Conservation (phyloP, 2,797 vertebrate species). For the Pipistrellus kuhlii region DNA sequence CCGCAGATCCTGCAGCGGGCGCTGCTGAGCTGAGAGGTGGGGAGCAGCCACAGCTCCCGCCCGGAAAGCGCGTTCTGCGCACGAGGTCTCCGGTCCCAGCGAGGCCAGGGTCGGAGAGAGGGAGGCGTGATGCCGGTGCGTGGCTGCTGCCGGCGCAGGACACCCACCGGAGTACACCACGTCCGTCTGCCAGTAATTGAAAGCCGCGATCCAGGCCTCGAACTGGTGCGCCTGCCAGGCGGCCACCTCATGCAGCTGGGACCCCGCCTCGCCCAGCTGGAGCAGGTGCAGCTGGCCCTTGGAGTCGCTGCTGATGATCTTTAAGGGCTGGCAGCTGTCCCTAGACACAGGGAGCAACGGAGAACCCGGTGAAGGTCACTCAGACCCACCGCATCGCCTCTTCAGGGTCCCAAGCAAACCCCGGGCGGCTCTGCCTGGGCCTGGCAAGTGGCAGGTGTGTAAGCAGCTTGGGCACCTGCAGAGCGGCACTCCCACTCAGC, state of each 20-base stretch:
- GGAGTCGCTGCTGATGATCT: slow-evolving; percentile 95
- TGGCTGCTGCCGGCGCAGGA: fast-evolving
- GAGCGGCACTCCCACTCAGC: background rate
- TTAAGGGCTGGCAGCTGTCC: slow-evolving; percentile 87
- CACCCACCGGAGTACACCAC: slow-evolving; percentile 93
- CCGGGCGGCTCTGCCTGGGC: background rate
- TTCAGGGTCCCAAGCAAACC: background rate
- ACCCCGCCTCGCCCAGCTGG: slow-evolving; percentile 85
- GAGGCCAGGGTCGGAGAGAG: background rate
- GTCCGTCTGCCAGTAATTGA: slow-evolving; percentile 96
- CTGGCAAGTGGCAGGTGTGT: background rate
- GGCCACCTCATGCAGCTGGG: slow-evolving; percentile 84
- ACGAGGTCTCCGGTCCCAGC: too few relatives aligned
- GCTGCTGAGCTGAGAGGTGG: fast-evolving
- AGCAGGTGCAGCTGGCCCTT: slow-evolving; percentile 92
- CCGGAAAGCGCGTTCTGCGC: background rate
- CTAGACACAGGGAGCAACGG: background rate
- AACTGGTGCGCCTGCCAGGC: slow-evolving; percentile 96
- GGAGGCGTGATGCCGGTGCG: fast-evolving
- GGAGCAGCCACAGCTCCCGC: background rate
- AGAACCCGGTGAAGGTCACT: background rate
- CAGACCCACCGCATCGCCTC: background rate
- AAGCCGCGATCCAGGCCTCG: slow-evolving; percentile 98
- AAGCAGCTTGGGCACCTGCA: background rate
- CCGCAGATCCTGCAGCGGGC: fast-evolving